Percentiles rank a stretch among this genome's conserved stretches.
Evolutionary conservation across 2,797 vertebrate species (phyloP).

Genomic region (Hippocampus kuda): DNA sequence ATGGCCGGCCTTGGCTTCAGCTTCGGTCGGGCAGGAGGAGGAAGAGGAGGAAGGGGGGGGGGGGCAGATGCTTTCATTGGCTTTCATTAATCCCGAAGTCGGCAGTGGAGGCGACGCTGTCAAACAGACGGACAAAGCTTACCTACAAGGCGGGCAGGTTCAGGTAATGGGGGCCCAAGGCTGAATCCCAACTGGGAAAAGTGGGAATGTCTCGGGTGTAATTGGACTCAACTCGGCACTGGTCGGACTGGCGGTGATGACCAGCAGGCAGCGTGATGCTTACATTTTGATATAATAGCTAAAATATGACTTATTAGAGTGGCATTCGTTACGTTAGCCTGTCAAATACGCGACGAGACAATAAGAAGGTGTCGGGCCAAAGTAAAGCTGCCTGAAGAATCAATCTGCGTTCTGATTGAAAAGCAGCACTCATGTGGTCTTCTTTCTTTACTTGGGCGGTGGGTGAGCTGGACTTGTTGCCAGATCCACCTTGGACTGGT

Average conservation of each 20-base stretch:
- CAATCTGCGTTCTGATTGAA: neutral
- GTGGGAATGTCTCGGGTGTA: neutral
- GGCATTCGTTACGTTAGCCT: neutral
- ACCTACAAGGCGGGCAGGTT: slow-evolving; percentile 24
- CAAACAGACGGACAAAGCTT: slow-evolving; percentile 27
- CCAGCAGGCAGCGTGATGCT: neutral
- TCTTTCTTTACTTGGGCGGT: no score
- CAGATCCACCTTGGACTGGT: no score
- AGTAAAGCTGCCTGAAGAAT: neutral
- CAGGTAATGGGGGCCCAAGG: slow-evolving; percentile 29
- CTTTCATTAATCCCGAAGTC: slow-evolving; percentile 72
- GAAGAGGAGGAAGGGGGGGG: slow-evolving; percentile 47
- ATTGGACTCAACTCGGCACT: neutral
- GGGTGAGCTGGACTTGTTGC: no score
- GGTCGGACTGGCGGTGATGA: slow-evolving; percentile 10
- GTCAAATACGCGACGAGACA: neutral
- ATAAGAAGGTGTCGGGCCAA: slow-evolving; percentile 3
- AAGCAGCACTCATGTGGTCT: neutral
- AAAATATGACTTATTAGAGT: neutral
- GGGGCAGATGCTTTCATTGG: slow-evolving; percentile 78
- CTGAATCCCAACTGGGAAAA: slow-evolving; percentile 13
- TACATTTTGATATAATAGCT: neutral
- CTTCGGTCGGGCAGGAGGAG: slow-evolving; percentile 58
- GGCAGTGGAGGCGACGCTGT: slow-evolving; percentile 33
- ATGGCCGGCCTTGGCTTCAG: slow-evolving; percentile 74